These are phyloP conservation scores for Neoascia interrupta DNA, from an alignment of 2,888 invertebrate genomes.

Conservation along the genomic window DNA sequence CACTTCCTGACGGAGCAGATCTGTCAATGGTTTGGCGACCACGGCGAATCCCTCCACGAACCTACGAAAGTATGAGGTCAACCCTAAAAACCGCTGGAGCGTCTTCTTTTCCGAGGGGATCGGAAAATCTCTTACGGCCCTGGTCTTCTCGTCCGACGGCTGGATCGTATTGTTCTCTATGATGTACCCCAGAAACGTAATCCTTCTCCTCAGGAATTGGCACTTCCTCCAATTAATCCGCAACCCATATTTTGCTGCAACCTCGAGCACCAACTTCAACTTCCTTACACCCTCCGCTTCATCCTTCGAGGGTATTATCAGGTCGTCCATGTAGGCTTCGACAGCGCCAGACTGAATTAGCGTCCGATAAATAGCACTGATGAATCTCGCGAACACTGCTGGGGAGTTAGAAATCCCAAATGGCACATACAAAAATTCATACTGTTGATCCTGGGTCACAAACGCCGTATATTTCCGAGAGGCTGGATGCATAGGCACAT, in stretches of 20 bases:
- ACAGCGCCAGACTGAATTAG: constrained; percentile 19
- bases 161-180: constrained; percentile 3
- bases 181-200: constrained; percentile 41
- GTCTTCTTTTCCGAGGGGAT: background rate
- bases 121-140: constrained; percentile 1
- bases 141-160: background rate
- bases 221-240: constrained; percentile 31
- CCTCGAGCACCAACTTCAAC: background rate
- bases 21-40: constrained; percentile 2
- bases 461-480: constrained; percentile 74
- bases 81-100: constrained; percentile 45
- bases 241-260: background rate
- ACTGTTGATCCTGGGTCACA: constrained; percentile 76
- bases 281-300: constrained; percentile 43
- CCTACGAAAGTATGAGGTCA: constrained; percentile 57
- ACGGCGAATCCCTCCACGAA: constrained; percentile 15
- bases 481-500: constrained; percentile 7
- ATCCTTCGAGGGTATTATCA: constrained; percentile 22
- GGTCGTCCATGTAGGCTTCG: constrained; percentile 37
- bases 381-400: constrained; percentile 72
- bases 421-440: constrained; percentile 75
- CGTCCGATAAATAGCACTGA: constrained; percentile 4
- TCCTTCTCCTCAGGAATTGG: constrained; percentile 13
- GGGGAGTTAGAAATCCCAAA: constrained; percentile 61
- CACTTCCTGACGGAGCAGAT: background rate